phyloP scores from a whole-genome alignment of 1,140 invertebrate genomes.

The Drosophila malerkotliana region DNA sequence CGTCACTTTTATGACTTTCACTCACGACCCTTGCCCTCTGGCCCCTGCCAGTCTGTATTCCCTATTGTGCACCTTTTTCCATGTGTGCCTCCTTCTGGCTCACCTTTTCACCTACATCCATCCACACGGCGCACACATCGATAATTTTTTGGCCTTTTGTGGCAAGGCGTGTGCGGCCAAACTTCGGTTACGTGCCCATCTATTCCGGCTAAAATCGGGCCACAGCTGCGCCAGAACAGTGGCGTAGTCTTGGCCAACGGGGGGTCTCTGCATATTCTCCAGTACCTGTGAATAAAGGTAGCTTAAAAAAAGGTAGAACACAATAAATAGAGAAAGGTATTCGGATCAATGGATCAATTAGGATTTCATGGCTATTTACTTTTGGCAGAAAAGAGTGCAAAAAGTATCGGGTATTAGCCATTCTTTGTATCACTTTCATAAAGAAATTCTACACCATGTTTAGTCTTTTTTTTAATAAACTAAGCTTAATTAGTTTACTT shows the following conservation, averaged over 20 bases:
- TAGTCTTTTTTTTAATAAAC: too few species aligned
- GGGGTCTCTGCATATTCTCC: slow-evolving; percentile 18
- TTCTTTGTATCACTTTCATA: background rate
- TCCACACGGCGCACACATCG: slow-evolving; percentile 14
- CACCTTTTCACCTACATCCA: slow-evolving; percentile 56
- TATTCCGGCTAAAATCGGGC: slow-evolving; percentile 61
- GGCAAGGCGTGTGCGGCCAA: slow-evolving; percentile 69
- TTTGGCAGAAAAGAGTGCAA: background rate
- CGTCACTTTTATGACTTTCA: slow-evolving; percentile 55
- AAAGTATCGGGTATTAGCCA: background rate
- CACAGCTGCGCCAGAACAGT: slow-evolving; percentile 61
- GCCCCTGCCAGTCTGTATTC: background rate
- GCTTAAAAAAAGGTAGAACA: background rate
- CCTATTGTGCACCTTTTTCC: slow-evolving; percentile 24
- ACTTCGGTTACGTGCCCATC: slow-evolving; percentile 71
- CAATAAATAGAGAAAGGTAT: background rate
- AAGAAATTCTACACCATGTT: background rate
- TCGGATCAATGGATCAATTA: background rate
- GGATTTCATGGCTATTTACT: slow-evolving; percentile 1
- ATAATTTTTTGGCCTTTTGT: slow-evolving; percentile 66
- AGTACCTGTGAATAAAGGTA: slow-evolving; percentile 9
- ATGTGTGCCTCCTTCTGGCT: slow-evolving; percentile 40
- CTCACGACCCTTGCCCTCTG: slow-evolving; percentile 4
- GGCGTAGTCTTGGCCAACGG: slow-evolving; percentile 34
- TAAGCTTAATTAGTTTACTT: too few species aligned